Base-by-base conservation (phyloP, 1,140 invertebrate genomes). In the Dreissena rostriformis region DNA sequence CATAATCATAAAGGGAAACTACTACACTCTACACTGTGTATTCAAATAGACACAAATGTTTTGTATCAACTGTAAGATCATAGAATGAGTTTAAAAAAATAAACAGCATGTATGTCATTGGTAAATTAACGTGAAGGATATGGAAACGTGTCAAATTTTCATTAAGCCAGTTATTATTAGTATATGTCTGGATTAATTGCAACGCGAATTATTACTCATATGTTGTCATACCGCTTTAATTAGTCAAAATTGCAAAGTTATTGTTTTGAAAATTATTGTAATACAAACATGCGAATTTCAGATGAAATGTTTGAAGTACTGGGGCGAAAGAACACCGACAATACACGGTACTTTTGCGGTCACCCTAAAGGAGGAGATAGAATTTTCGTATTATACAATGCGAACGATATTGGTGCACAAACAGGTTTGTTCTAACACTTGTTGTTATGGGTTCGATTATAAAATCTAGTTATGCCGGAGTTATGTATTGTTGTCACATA, bases 301-400 rank as follows among this genome's bases (percentile, higher is more conserved):
- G 97, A 96, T 97, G 91, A 98, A 98, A 94, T 99, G 98, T 94
- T 97, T 98, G 94, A 97, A 97, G 96, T 99, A 99, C 92, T 99
- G 98, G 98, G 97, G 97, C 82, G 97, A 76, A 11, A 29, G 12
- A 4, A 68, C 68, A 61, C 65, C 70, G 6, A 26, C 0, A n/a
- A 26, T 57, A 15, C 19, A 28, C 17, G 76, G 77, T 71, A 67
- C 57, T 10, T 28, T 94, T 95, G 74, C 92, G 90, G 49, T 93
- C 94, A 68, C 77, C 5, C 53, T 22, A 14, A 29, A 52, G 15
- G 39, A 22, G 19, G 19, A 65, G 8, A 52, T 61, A 66, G 39
- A 76, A 15, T 77, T 39, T 57, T 67, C 82, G 10, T 52, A 76
- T 17, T 84, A 61, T 51, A 72, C 53, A 17, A 52, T 77, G 2